Base-by-base conservation (phyloP, 2,113 vertebrate species). In the Hippoglossus stenolepis region DNA sequence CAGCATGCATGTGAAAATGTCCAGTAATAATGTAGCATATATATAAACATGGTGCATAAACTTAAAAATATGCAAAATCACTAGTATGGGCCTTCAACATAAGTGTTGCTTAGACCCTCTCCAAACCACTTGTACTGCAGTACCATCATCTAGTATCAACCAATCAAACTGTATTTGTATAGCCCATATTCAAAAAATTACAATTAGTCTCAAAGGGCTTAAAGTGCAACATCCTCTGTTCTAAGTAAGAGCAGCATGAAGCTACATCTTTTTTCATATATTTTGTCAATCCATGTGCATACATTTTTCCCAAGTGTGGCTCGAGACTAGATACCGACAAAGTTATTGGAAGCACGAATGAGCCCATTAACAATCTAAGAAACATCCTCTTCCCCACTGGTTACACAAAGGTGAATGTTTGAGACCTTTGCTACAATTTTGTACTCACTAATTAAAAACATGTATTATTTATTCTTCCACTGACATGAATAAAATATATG, bases 401-500 rank as follows among this genome's bases (percentile, higher is more conserved):
- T 2, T 67, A 67, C n/a, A 53, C 23, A 51, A 40, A 58, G 51
- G 17, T 66, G 65, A 82, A 59, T 61, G 43, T 43, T 14, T 31
- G 23, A 69, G 62, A 80, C 62, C 75, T 70, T 66, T 73, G 18
- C 61, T 70, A 23, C 15, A 72, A 61, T 68, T 82, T 75, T 68
- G 51, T 47, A 71, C 49, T 31, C 45, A 14, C 47, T 66, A 65
- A 73, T 75, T 72, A 53, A 61, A 31, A 70, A 43, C 38, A 70
- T 47, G 28, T 54, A 43, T 69, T 66, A 28, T 65, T 70, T 58
- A 74, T 70, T 28, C 4, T 67, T 64, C 2, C 21, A 69, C 20
- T 63, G 47, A 28, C 68, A 66, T 60, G 54, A 73, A 80, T 79
- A 15, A 88, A 79, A 78, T 58, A 65, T 11, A 73, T 58, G 64